Base-by-base conservation (phyloP, 2,888 invertebrate species). In the Melikaiella ostensackeni region DNA sequence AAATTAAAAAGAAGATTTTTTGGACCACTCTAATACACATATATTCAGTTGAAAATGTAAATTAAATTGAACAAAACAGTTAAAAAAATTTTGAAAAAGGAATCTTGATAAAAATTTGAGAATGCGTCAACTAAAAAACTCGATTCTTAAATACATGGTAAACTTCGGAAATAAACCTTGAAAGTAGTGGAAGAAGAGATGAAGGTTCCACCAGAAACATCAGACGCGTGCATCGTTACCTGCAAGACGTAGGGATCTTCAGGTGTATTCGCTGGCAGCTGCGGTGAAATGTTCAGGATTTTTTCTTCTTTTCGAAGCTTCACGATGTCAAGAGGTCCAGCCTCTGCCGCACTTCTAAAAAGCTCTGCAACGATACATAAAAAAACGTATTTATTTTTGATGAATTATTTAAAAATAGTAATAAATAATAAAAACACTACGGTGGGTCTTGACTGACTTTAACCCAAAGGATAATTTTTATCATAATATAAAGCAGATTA, bases 291-390 rank as follows among this genome's bases (percentile, higher is more conserved):
- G 91, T 94, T 94, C 86, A 94, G 89, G 81, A 95, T 92, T 87
- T 93, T 93, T 74, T 94, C 94, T 78, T 93, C 92, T 80, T 92
- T 92, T 87, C 94, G 94, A 86, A 95, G 92, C 91, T 95, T 95
- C 86, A 95, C 92, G 88, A 95, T 94, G 88, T 95, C 95, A 88
- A 93, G 92, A 83, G 94, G 94, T 83, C 94, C 94, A 81, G 94
- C 95, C 91, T 95, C 95, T 80, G 94, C 94, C 81, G 95, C 95
- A 81, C 93, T 93, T 89, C 94, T 92, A 91, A 95, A 95, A 86
- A 94, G 92, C 89, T 94, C 95, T 95, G 93, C 79, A 92, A 92
- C 81, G 86, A 64, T 42, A 42, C 74, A 30, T 6, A 46, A 75
- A 63, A 21, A 24, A 61, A 75, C 1, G 1, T n/a, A 55, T 55